These are phyloP conservation scores for Eudasyphora cyanicolor DNA, from an alignment of 2,888 invertebrate genomes.

Conservation along the genomic window DNA sequence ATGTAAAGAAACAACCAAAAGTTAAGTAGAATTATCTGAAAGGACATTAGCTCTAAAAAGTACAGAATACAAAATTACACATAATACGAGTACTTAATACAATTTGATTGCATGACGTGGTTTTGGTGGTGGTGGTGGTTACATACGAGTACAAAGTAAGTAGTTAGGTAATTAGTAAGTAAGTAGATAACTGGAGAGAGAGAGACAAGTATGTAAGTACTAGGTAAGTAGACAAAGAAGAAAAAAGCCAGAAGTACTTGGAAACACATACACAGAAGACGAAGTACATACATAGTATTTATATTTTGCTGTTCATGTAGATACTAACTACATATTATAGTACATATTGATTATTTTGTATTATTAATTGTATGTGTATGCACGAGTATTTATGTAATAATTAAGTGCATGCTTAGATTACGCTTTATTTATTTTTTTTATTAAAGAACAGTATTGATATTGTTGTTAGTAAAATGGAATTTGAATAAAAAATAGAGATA, in stretches of 20 bases:
- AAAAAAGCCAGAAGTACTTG: background rate
- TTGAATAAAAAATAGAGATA: constrained; percentile 2
- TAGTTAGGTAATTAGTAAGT: background rate
- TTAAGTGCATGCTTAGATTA: constrained; percentile 15
- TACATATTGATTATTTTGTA: background rate
- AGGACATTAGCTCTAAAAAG: background rate
- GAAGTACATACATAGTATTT: background rate
- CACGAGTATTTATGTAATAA: background rate
- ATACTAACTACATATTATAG: background rate
- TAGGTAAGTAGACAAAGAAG: background rate
- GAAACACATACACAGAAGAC: background rate
- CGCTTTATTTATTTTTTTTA: background rate
- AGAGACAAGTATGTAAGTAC: background rate
- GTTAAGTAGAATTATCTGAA: background rate
- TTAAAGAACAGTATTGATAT: background rate
- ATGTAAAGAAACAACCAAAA: background rate
- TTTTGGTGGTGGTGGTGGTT: background rate
- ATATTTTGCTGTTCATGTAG: background rate
- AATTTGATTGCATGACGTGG: background rate
- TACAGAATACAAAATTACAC: constrained; percentile 13
- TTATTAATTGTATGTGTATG: background rate
- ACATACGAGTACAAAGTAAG: no score
- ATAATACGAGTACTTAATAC: background rate
- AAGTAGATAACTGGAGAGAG: background rate
- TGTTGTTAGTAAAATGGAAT: constrained; percentile 1